These are phyloP conservation scores for Seriola dumerili DNA, from an alignment of 2,113 vertebrate species.

Conservation along the genomic window DNA sequence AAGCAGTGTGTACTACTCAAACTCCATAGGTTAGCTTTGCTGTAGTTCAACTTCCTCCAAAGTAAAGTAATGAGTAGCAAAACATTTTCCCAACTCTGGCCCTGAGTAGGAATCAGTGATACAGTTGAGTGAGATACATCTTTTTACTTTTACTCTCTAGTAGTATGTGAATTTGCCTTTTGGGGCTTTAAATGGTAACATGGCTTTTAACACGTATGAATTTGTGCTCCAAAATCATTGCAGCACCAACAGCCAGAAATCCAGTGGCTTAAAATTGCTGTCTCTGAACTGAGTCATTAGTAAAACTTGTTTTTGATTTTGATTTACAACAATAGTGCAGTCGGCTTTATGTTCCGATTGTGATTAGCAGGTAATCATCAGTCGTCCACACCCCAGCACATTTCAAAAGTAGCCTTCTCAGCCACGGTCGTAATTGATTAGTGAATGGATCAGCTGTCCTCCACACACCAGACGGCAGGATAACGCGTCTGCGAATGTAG, in stretches of 20 bases:
- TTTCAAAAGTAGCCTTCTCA: slow-evolving; percentile 1
- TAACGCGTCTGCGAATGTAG: slow-evolving; percentile 14
- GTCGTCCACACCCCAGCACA: not conserved
- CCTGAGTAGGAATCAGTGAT: no score
- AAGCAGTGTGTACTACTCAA: no score
- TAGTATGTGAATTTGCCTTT: not conserved
- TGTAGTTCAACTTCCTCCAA: no score
- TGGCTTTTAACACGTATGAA: no score
- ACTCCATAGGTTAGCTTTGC: no score
- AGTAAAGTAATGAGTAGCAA: no score
- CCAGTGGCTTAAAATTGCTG: not conserved
- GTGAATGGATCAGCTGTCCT: slow-evolving; percentile 13
- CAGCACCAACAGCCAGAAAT: not conserved
- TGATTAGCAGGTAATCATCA: slow-evolving; percentile 27
- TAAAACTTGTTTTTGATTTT: not conserved
- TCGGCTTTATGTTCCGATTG: not conserved
- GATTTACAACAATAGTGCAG: not conserved
- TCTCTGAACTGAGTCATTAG: not conserved
- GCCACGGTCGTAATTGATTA: slow-evolving; percentile 12
- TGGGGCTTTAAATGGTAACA: not conserved
- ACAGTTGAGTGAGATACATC: not conserved
- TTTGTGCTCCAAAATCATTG: no score
- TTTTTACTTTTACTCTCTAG: not conserved
- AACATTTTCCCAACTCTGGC: no score
- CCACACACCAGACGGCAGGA: slow-evolving; percentile 19